Conservation (phyloP, 2,888 invertebrate species). For the Eurytoma adleriae region DNA sequence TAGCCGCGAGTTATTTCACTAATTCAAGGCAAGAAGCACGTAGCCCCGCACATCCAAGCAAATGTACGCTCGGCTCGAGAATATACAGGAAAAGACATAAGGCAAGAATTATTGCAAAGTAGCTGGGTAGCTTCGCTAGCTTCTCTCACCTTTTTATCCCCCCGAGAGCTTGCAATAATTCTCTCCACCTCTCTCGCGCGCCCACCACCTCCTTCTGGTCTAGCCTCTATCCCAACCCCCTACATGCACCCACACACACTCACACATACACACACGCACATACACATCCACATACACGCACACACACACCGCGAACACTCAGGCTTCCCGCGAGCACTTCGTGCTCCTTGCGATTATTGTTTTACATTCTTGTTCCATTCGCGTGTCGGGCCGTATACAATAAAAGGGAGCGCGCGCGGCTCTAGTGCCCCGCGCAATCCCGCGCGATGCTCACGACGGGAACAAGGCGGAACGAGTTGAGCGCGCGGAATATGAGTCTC, state of each 20-base stretch:
- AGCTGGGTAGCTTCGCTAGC: background rate
- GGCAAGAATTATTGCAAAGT: conserved; percentile 32
- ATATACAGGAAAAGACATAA: conserved; percentile 19
- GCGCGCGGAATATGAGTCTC: conserved; percentile 8
- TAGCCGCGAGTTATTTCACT: too few species aligned
- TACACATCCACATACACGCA: background rate
- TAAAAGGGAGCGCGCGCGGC: conserved; percentile 11
- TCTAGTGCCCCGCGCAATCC: background rate
- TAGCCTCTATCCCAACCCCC: too few species aligned
- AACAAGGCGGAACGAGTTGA: background rate
- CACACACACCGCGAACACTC: conserved; percentile 18
- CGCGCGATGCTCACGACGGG: background rate
- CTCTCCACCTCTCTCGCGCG: too few species aligned
- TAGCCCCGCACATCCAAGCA: too few species aligned
- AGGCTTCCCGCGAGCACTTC: background rate
- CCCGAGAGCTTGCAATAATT: background rate
- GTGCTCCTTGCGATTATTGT: conserved; percentile 47
- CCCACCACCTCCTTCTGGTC: too few species aligned
- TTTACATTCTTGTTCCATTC: conserved; percentile 40
- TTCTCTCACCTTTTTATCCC: conserved; percentile 5
- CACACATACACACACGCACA: too few species aligned
- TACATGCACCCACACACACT: too few species aligned
- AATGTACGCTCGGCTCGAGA: background rate
- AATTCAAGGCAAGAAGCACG: too few species aligned
- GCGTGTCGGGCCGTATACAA: conserved; percentile 11